A percentile compares a stretch with the other conserved stretches of the same genome.
Conservation (phyloP, 2,113 vertebrate genomes). For the Phycodurus eques region DNA sequence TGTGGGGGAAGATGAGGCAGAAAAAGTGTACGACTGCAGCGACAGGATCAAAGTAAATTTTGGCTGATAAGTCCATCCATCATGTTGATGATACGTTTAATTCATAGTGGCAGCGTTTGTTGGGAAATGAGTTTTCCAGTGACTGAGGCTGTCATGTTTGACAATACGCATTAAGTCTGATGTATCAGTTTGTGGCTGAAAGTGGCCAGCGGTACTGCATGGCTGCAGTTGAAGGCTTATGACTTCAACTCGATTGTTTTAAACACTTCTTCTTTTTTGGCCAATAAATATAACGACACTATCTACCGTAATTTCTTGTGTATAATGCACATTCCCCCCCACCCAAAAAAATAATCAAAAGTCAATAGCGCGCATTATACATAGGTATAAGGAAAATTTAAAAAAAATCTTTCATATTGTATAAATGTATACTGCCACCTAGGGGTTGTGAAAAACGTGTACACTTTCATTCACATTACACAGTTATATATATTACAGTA, state of each 20-base stretch:
- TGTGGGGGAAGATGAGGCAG: conserved; percentile 7
- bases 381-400: too few relatives aligned
- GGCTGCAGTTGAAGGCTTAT: conserved; percentile 24
- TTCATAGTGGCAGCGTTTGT: conserved; percentile 58
- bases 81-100: conserved; percentile 74
- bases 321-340: too few relatives aligned
- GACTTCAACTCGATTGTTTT: background rate
- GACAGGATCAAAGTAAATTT: conserved; percentile 71
- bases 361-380: too few relatives aligned
- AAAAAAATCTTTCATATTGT: too few relatives aligned
- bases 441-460: too few relatives aligned
- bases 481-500: too few relatives aligned
- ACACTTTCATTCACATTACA: too few relatives aligned
- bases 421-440: too few relatives aligned
- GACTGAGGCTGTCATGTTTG: conserved; percentile 69
- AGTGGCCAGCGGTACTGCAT: conserved; percentile 31
- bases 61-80: conserved; percentile 72
- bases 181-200: conserved; percentile 56
- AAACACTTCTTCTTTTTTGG: background rate
- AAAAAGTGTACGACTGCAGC: conserved; percentile 56
- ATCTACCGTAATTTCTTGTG: too few relatives aligned
- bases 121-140: conserved; percentile 62
- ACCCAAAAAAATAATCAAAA: too few relatives aligned
- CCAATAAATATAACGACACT: background rate
- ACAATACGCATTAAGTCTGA: conserved; percentile 65